phyloP scores from a whole-genome alignment of 2,113 vertebrate genomes.

The Machaerirhynchus nigripectus region DNA sequence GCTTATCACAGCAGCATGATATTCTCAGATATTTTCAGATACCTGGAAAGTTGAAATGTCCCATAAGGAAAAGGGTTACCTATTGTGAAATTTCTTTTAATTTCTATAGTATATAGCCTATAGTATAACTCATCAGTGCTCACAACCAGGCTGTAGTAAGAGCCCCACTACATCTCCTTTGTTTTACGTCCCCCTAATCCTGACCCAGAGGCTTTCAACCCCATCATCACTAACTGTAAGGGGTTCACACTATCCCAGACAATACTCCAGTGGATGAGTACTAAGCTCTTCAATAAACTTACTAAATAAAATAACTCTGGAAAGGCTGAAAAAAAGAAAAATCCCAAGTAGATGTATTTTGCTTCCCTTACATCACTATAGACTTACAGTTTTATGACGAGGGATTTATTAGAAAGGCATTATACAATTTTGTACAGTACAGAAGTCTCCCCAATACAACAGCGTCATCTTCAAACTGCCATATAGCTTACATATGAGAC shows the following conservation, averaged over 20 bases:
- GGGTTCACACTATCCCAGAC: background rate
- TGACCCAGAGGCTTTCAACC: background rate
- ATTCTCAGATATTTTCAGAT: background rate
- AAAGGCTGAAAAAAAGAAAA: background rate
- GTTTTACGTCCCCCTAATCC: background rate
- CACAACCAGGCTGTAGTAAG: background rate
- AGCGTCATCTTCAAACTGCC: background rate
- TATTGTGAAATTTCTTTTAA: background rate
- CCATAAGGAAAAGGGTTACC: background rate
- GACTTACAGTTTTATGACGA: background rate
- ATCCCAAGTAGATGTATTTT: background rate
- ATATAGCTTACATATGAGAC: background rate
- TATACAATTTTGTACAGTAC: background rate
- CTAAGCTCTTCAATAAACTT: background rate
- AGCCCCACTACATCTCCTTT: background rate
- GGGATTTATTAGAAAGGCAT: background rate
- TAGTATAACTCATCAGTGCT: background rate
- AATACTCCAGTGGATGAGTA: background rate
- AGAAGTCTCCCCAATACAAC: background rate
- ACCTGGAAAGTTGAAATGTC: background rate
- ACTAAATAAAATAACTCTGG: background rate
- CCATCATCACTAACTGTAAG: background rate
- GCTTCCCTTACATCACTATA: background rate
- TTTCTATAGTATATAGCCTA: no score
- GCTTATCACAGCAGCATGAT: background rate